Evolutionary conservation across 2,888 invertebrate genomes (phyloP), one percentile per base, ranked within the genome.

Genomic region (Crematogaster levior): DNA sequence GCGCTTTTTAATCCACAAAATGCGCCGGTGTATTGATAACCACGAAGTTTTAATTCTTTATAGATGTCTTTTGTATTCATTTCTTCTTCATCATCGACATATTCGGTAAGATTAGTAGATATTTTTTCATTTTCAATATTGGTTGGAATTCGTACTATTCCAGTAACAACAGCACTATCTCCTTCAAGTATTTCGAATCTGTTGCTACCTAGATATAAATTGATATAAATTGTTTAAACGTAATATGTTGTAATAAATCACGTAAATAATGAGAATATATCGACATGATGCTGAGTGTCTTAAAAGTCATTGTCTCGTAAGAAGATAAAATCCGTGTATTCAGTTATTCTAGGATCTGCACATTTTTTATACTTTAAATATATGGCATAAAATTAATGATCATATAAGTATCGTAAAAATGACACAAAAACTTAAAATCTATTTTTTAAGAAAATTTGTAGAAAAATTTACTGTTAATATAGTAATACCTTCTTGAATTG

Each of bases 91-190:
- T 80, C 60, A 30, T 87, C 84, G 4, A 86, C 88, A 2, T 87
- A 75, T 24, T 86, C 74, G 27, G 87, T 86, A 9, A 43, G 10
- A 87, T 90, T 1, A 93, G 86, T 3, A 86, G 70, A 15, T 68
- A 81, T 4, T 46, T 81, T 85, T 40, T 93, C 90, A 0, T 88
- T 84, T 12, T 85, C 68, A n/a, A 92, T 86, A 56, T 96, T 95
- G 90, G 96, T 95, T 83, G 96, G 96, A 6, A 95, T 95, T 74
- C 95, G 96, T 70, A 97, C 96, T 48, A 94, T 95, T 30, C 97
- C 97, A 0, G 97, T 97, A 1, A 97, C 97, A 40, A 97, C 96
- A 0, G 97, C 95, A 0, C 96, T 96, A 10, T 96, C 96, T 6
- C 96, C 96, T 93, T 97, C 97, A 0, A 96, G 96, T 61, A 97